Evolutionary conservation across 2,113 vertebrate genomes (phyloP).

Genomic region (Carassius gibelio): DNA sequence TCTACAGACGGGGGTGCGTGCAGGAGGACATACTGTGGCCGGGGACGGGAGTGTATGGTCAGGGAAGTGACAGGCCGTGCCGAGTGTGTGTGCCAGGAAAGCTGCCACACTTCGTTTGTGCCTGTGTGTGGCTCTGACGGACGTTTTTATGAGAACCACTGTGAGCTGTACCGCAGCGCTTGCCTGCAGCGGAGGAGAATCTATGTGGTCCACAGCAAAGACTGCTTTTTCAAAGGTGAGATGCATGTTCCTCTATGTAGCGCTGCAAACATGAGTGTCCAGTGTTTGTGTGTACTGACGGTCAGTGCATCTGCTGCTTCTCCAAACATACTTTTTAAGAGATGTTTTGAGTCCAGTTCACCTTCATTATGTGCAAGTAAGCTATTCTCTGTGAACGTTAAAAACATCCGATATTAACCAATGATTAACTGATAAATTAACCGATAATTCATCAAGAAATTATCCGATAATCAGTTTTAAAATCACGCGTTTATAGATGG

Average conservation of each 20-base stretch:
- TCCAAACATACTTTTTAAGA: neutral
- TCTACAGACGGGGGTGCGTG: slow-evolving; percentile 71
- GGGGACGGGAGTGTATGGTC: slow-evolving; percentile 82
- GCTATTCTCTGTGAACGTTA: too few species aligned
- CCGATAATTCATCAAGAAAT: too few species aligned
- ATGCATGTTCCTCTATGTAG: neutral
- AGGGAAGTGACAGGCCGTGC: slow-evolving; percentile 76
- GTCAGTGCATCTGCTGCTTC: too few species aligned
- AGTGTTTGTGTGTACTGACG: neutral
- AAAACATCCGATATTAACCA: too few species aligned
- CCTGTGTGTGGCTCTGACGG: slow-evolving; percentile 93
- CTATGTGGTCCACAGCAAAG: slow-evolving; percentile 85
- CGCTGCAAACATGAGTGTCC: neutral
- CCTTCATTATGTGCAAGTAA: too few species aligned
- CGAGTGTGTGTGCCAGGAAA: slow-evolving; percentile 83
- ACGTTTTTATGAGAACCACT: slow-evolving; percentile 92
- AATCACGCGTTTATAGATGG: too few species aligned
- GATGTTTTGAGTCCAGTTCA: too few species aligned
- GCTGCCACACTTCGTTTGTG: slow-evolving; percentile 84
- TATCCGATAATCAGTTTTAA: too few species aligned
- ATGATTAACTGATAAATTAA: too few species aligned
- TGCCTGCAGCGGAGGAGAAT: slow-evolving; percentile 86
- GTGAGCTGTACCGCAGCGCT: slow-evolving; percentile 86
- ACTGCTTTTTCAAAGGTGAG: slow-evolving; percentile 96
- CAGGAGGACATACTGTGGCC: slow-evolving; percentile 78